phyloP scores from a whole-genome alignment of 2,888 invertebrate genomes.

The Chloroclystis v-ata region DNA sequence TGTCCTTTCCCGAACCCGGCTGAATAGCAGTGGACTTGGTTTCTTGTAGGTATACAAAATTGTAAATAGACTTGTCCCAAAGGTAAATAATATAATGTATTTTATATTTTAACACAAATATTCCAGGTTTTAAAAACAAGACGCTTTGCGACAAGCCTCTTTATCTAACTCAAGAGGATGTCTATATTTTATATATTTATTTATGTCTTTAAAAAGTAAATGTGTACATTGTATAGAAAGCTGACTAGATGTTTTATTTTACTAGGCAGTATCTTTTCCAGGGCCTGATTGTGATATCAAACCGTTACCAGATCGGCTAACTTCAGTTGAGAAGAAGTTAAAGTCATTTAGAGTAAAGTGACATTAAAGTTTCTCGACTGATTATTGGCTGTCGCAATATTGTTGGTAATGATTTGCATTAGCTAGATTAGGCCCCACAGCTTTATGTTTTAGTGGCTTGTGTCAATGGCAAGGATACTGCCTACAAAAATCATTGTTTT shows the following conservation, averaged over 20 bases:
- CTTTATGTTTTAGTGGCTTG: constrained; percentile 30
- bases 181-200: constrained; percentile 42
- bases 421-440: constrained; percentile 12
- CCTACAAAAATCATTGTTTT: constrained; percentile 56
- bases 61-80: constrained; percentile 71
- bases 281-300: no score
- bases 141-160: constrained; percentile 69
- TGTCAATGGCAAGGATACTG: constrained; percentile 61
- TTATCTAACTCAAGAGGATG: constrained; percentile 49
- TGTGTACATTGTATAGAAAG: constrained; percentile 73
- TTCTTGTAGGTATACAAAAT: constrained; percentile 66
- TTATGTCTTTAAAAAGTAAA: constrained; percentile 45
- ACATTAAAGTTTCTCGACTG: no score
- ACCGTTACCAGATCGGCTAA: no score
- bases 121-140: constrained; percentile 35
- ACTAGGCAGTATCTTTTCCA: constrained; percentile 72
- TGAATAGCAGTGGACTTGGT: constrained; percentile 77
- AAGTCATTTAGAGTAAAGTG: no score
- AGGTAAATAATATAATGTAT: constrained; percentile 42
- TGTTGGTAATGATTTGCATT: no score
- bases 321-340: no score
- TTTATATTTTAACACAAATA: constrained; percentile 26
- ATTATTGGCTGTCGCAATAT: no score
- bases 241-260: constrained; percentile 69
- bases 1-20: constrained; percentile 45